A percentile compares a stretch with the other conserved stretches of the same genome.
Conservation (phyloP, 1,140 invertebrate genomes). For the Hestina assimilis region DNA sequence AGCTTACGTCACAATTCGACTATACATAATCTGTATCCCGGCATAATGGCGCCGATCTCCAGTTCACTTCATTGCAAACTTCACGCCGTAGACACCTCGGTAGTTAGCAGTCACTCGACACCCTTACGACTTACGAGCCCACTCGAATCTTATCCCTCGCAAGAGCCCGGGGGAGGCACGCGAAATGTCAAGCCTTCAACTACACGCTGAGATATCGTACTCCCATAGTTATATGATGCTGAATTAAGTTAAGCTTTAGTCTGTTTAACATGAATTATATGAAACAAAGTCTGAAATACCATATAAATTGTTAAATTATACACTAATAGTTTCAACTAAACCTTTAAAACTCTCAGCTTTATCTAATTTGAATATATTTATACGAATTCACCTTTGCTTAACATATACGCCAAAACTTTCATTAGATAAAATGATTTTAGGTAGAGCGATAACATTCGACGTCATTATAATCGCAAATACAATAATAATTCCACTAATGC, state of each 20-base stretch:
- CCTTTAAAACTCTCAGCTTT: not conserved
- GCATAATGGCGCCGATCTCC: slow-evolving; percentile 6
- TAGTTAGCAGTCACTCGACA: slow-evolving; percentile 22
- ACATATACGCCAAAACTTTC: too few relatives aligned
- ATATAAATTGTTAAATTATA: too few relatives aligned
- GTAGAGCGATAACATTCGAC: too few relatives aligned
- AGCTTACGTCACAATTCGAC: slow-evolving; percentile 3
- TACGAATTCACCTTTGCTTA: too few relatives aligned
- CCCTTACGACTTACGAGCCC: slow-evolving; percentile 21
- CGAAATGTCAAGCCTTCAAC: slow-evolving; percentile 28
- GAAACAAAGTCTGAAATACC: too few relatives aligned
- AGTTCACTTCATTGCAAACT: slow-evolving; percentile 16
- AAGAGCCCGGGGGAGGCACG: slow-evolving; percentile 22
- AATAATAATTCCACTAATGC: too few relatives aligned
- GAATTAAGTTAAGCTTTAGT: not conserved
- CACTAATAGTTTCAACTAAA: not conserved
- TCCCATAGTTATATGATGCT: not conserved
- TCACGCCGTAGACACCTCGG: slow-evolving; percentile 21
- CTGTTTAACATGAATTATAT: too few relatives aligned
- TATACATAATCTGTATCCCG: slow-evolving; percentile 1
- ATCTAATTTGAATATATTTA: not conserved
- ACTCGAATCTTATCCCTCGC: slow-evolving; percentile 29
- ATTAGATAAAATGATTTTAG: too few relatives aligned
- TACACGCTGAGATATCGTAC: slow-evolving; percentile 3
- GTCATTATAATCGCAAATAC: too few relatives aligned